Evolutionary conservation across 2,113 vertebrate genomes (phyloP), one percentile per base, ranked within the genome.

Genomic region (Ophthalmolycus amberensis): DNA sequence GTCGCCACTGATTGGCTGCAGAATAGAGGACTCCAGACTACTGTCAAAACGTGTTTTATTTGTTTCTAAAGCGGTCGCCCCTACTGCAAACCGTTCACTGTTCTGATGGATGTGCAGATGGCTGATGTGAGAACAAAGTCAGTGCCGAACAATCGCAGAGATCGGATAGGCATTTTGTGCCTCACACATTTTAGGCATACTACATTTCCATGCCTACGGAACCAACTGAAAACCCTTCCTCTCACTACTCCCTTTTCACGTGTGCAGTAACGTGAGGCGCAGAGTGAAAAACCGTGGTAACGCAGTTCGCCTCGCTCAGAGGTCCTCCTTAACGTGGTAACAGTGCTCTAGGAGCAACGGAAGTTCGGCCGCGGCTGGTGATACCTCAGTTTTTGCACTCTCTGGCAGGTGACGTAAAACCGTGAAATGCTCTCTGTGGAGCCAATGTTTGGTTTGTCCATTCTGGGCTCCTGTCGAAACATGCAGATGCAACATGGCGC

Each of bases 1-100:
- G 78, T 68, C 76, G 44, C 34, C 56, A 37, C 42, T 71, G 82
- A 85, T 85, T 84, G 80, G 79, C 50, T 72, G 59, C 60, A 83
- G 60, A 74, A 85, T 68, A 34, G 27, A 85, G 64, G 34, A 14
- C 66, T 75, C 75, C 72, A 85, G 56, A 56, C 58, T 64, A 73
- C 52, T 62, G 52, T 77, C 62, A 73, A 79, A 50, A 65, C 22
- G 4, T 12, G 27, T 86, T 85, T 81, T 64, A 84, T 80, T 85
- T 50, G 65, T 42, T 59, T 60, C 37, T 66, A 67, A 74, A 79
- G 58, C 29, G 14, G 18, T 11, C 44, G 46, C 20, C 76, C 71
- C 34, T 62, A 20, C 37, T 64, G 54, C 63, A 56, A 68, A 40
- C 18, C 27, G 25, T 68, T 75, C 72, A 71, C 34, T 29, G 15